Evolutionary conservation across 2,113 vertebrate genomes (phyloP).

Genomic region (Corythornis vintsioides): DNA sequence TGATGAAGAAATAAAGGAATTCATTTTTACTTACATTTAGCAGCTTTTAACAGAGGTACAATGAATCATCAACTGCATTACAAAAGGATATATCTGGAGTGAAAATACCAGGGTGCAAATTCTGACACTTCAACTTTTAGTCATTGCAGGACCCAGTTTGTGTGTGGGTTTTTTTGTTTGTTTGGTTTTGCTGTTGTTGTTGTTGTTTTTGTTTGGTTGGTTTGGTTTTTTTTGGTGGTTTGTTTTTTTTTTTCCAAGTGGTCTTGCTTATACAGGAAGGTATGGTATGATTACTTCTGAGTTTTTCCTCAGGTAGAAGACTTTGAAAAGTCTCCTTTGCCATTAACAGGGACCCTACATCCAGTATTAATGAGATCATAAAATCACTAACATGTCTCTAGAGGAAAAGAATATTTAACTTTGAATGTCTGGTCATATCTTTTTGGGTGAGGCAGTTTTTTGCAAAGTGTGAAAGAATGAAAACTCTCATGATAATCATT

Average conservation of each 20-base stretch:
- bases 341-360: background rate
- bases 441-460: background rate
- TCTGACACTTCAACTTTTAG: slow-evolving; percentile 11
- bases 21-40: slow-evolving; percentile 52
- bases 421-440: background rate
- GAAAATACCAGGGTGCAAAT: slow-evolving; percentile 12
- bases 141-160: background rate
- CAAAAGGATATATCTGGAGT: slow-evolving; percentile 11
- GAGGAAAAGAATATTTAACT: background rate
- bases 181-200: too few relatives aligned
- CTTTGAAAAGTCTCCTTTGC: background rate
- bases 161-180: too few relatives aligned
- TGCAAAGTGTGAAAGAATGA: background rate
- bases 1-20: background rate
- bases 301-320: background rate
- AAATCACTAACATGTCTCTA: background rate
- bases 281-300: background rate
- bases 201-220: too few relatives aligned
- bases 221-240: background rate
- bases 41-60: slow-evolving; percentile 11
- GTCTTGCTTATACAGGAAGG: background rate
- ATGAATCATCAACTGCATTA: slow-evolving; percentile 51
- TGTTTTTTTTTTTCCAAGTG: background rate
- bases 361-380: background rate
- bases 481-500: background rate